Evolutionary conservation across 2,797 vertebrate species (phyloP), one percentile per base, ranked within the genome.

Genomic region (Schizopygopsis malacanthus): DNA sequence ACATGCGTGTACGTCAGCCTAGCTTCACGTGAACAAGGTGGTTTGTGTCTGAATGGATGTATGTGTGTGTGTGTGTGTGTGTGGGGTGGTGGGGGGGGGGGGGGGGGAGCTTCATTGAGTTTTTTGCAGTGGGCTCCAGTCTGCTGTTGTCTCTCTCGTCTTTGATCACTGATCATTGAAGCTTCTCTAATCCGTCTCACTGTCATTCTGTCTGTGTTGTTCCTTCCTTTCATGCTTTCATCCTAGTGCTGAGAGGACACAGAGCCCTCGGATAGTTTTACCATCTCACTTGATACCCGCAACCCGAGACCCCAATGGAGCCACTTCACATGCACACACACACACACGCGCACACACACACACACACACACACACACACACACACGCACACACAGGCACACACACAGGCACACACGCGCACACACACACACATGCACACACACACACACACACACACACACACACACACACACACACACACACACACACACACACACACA

Each of bases 131-230:
- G 22, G 37, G 45, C 70, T 75, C 43, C 79, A 37, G 71, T 76
- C 71, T 82, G 39, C 20, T 63, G 70, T 75, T 18, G 37, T 92
- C 93, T 95, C 93, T 94, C 73, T 88, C 25, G 37, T 93, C 94
- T 95, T 95, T 95, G 93, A 95, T 95, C 94, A 94, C 90, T 93
- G 94, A 91, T 95, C 94, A 94, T 94, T 95, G 93, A 92, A 93
- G 93, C 92, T 93, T 94, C 93, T 94, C 92, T 94, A 94, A 95
- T 95, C 94, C 56, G 93, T 94, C 94, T 95, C 93, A 92, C 93
- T 95, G 94, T 95, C 94, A 94, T 92, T 91, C 92, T 93, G 93
- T 93, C 93, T 93, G 93, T 93, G 91, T 94, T 92, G 92, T 90
- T 91, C 93, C 91, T 94, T 93, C 94, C 94, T 94, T 94, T 92